Base-by-base conservation (phyloP, 2,797 vertebrate species). In the Falco peregrinus region DNA sequence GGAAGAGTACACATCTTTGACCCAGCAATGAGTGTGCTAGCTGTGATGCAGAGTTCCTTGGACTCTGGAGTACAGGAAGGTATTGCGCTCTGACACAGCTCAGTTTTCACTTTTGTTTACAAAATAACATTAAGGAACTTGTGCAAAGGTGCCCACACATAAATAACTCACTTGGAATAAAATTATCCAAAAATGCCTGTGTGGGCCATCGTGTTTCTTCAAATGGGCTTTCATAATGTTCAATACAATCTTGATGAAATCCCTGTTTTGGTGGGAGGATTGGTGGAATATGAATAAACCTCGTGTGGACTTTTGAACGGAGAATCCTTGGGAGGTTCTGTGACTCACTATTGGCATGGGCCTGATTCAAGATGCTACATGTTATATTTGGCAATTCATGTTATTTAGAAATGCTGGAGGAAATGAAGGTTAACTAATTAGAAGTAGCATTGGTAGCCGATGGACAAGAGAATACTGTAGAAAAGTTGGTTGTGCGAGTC, bases 361-460 rank as follows among this genome's bases (percentile, higher is more conserved):
- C 61, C 76, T 64, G 22, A 41, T 74, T 74, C 68, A 91, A 80
- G 84, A 95, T 80, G 89, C 50, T 91, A 13, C 39, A 10, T 70
- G 41, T 78, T 96, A 47, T 85, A 85, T 93, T 91, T 77, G 61
- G 82, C 53, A 24, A 20, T 94, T 93, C 59, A 31, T 51, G 71
- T 85, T 91, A 91, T 57, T 87, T 84, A 77, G 82, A 91, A 89
- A 56, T 87, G 87, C 82, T 85, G 67, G 64, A 85, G 87, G 77
- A 95, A 90, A 45, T 92, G 60, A 89, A 65, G 59, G 87, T 86
- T 75, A 80, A 33, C 80, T 91, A 37, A 48, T 89, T 84, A 69
- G 88, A 91, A 87, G 90, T 94, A 94, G 80, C 63, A 43, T 21
- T 69, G 51, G 74, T 86, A 95, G 76, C 90, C 91, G 83, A 95